Percentiles rank a stretch among this genome's conserved stretches.
Conservation (phyloP, 2,888 invertebrate genomes). For the Scaptomyza cyrtandrae region DNA sequence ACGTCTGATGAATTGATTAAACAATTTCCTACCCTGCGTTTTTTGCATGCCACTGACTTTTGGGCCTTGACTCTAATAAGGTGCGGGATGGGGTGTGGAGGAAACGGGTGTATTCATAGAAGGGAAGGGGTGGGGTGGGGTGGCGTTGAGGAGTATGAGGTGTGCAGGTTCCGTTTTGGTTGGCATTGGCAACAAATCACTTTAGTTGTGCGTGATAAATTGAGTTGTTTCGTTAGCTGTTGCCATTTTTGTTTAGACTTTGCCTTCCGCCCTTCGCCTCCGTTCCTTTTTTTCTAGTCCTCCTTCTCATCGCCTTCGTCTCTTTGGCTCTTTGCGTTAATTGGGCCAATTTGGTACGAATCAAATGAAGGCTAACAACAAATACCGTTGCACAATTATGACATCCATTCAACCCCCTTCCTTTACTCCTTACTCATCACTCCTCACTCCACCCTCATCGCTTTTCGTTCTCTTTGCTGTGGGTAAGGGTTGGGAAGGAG, state of each 20-base stretch:
- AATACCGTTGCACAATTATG: slow-evolving; percentile 37
- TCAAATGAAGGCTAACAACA: slow-evolving; percentile 53
- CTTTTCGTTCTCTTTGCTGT: background rate
- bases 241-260: slow-evolving; percentile 8
- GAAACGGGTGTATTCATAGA: too few relatives aligned
- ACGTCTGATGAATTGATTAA: slow-evolving; percentile 78
- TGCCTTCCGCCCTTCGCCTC: background rate
- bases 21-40: slow-evolving; percentile 74
- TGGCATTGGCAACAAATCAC: slow-evolving; percentile 81
- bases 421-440: too few relatives aligned
- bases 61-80: slow-evolving; percentile 32
- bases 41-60: slow-evolving; percentile 59
- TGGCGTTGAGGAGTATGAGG: background rate
- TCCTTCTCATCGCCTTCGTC: background rate
- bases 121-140: too few relatives aligned
- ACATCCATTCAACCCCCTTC: background rate
- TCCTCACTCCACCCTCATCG: too few relatives aligned
- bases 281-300: too few relatives aligned
- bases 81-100: background rate
- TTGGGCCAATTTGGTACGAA: slow-evolving; percentile 79
- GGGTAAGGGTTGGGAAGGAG: background rate
- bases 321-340: slow-evolving; percentile 69
- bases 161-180: slow-evolving; percentile 37
- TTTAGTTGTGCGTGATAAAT: slow-evolving; percentile 81
- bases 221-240: slow-evolving; percentile 68